Evolutionary conservation across 1,140 invertebrate species (phyloP).

Genomic region (Gonatopus flavifemur): DNA sequence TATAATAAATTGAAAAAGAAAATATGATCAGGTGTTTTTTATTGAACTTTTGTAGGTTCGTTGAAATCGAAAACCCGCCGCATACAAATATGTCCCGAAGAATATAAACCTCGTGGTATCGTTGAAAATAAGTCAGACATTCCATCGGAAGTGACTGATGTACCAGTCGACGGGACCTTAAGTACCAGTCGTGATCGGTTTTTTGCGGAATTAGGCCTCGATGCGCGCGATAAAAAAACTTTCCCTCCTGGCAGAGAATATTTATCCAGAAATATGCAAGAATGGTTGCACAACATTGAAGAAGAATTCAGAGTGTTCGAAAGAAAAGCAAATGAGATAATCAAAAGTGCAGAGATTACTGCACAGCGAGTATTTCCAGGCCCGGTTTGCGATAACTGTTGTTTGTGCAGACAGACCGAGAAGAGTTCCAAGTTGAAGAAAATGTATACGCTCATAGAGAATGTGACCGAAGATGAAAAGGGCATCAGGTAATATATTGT

Average conservation of each 20-base stretch:
- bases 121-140: background rate
- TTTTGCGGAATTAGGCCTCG: constrained; percentile 26
- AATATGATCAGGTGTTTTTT: too few relatives aligned
- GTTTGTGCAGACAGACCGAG: constrained; percentile 37
- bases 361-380: constrained; percentile 23
- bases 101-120: background rate
- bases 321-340: constrained; percentile 31
- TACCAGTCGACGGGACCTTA: constrained; percentile 30
- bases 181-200: constrained; percentile 33
- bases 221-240: constrained; percentile 17
- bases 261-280: constrained; percentile 41
- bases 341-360: constrained; percentile 27
- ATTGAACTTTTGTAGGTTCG: too few relatives aligned
- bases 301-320: constrained; percentile 29
- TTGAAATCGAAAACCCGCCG: too few relatives aligned
- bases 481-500: constrained; percentile 29
- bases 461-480: constrained; percentile 17
- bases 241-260: constrained; percentile 37
- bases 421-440: constrained; percentile 28
- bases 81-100: too few relatives aligned
- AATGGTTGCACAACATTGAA: constrained; percentile 35
- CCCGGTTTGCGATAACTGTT: constrained; percentile 40
- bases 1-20: too few relatives aligned
- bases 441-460: constrained; percentile 28
- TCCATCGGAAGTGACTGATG: background rate